Conservation (phyloP, 2,113 vertebrate genomes). For the Romanogobio albipinnatus region DNA sequence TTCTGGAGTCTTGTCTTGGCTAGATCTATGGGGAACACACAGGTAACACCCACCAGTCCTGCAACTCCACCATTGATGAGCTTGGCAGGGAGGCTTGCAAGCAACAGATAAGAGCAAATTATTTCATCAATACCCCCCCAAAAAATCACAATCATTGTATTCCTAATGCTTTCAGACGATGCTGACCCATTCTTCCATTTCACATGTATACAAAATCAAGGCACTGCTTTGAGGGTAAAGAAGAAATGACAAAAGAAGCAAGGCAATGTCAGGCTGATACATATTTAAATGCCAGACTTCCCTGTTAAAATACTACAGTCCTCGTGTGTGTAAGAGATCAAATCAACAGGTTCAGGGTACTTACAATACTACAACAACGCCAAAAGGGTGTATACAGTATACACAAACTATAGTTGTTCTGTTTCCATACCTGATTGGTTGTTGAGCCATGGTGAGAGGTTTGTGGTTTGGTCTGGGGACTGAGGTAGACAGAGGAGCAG, state of each 20-base stretch:
- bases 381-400: neutral
- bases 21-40: slow-evolving; percentile 85
- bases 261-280: neutral
- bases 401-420: neutral
- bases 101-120: slow-evolving; percentile 15
- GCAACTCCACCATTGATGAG: slow-evolving; percentile 85
- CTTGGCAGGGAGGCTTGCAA: slow-evolving; percentile 80
- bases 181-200: neutral
- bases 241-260: neutral
- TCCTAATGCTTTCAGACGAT: neutral
- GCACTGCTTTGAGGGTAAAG: neutral
- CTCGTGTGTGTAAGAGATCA: neutral
- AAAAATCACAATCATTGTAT: neutral
- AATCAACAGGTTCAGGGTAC: neutral
- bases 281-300: too few species aligned
- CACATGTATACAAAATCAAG: neutral
- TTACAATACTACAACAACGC: neutral
- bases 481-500: slow-evolving; percentile 63
- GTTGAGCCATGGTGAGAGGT: slow-evolving; percentile 75
- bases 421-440: slow-evolving; percentile 78
- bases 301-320: too few species aligned
- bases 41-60: slow-evolving; percentile 84
- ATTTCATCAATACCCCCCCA: neutral
- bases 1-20: slow-evolving; percentile 86
- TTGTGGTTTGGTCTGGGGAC: slow-evolving; percentile 38